phyloP scores from a whole-genome alignment of 2,888 invertebrate species.

The Nasonovia ribisnigri region DNA sequence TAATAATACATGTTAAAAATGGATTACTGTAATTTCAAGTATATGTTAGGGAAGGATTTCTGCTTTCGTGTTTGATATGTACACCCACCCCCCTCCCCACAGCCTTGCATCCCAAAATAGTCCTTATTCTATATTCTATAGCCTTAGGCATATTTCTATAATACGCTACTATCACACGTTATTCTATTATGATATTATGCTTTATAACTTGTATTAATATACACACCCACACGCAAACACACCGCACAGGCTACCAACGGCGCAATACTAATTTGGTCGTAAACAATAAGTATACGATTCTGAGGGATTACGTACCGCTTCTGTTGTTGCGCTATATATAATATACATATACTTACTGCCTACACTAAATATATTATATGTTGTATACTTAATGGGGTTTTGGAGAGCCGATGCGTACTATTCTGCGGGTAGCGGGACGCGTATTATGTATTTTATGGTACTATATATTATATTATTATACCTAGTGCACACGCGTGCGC shows the following conservation, averaged over 20 bases:
- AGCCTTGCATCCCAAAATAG: neutral
- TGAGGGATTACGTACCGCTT: slow-evolving; percentile 40
- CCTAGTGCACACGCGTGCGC: neutral
- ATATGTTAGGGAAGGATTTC: too few relatives aligned
- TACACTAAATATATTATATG: neutral
- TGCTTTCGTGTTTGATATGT: too few relatives aligned
- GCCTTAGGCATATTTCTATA: neutral
- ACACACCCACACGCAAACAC: too few relatives aligned
- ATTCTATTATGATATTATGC: neutral
- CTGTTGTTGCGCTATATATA: neutral
- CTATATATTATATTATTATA: slow-evolving; percentile 19
- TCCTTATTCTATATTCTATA: neutral
- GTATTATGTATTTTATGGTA: slow-evolving; percentile 38
- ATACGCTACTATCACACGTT: neutral
- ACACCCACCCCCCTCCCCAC: too few relatives aligned
- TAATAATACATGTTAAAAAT: neutral
- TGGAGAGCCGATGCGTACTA: neutral
- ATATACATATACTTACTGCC: neutral
- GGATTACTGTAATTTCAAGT: too few relatives aligned
- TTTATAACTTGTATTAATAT: neutral
- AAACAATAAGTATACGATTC: slow-evolving; percentile 51
- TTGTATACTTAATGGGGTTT: slow-evolving; percentile 46
- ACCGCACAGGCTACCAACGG: neutral
- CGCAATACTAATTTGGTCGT: slow-evolving; percentile 59
- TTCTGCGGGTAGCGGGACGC: neutral